Percentiles rank a stretch among this genome's conserved stretches.
phyloP scores from a whole-genome alignment of 2,888 invertebrate species.

The Horisme vitalbata region DNA sequence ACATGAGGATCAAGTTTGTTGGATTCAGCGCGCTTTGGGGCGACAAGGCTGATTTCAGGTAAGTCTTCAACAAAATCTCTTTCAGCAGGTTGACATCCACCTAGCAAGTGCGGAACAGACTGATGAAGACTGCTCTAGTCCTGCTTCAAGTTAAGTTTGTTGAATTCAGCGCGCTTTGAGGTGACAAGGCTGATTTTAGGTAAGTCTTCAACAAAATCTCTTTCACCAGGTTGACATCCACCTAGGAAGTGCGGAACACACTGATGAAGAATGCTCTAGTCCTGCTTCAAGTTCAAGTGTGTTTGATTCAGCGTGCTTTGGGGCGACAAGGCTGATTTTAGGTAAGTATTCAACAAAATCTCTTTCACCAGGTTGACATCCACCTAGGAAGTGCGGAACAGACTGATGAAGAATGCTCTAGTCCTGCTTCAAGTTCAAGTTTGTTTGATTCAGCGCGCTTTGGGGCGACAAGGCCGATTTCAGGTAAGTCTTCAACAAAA shows the following conservation, averaged over 20 bases:
- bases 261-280: slow-evolving; percentile 76
- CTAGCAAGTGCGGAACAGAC: slow-evolving; percentile 83
- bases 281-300: slow-evolving; percentile 80
- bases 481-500: slow-evolving; percentile 70
- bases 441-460: slow-evolving; percentile 84
- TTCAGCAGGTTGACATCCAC: slow-evolving; percentile 83
- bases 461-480: slow-evolving; percentile 86
- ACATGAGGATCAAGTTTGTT: slow-evolving; percentile 83
- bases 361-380: slow-evolving; percentile 86
- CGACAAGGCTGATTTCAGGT: slow-evolving; percentile 85
- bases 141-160: slow-evolving; percentile 82
- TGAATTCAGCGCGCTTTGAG: slow-evolving; percentile 86
- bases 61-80: slow-evolving; percentile 17
- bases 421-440: slow-evolving; percentile 76
- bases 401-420: slow-evolving; percentile 78
- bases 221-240: slow-evolving; percentile 83
- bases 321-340: slow-evolving; percentile 85
- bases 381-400: slow-evolving; percentile 83
- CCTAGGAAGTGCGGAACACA: slow-evolving; percentile 82
- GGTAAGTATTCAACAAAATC: no score
- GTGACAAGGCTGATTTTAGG: slow-evolving; percentile 85
- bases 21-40: slow-evolving; percentile 86
- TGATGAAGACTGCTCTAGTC: slow-evolving; percentile 73
- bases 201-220: slow-evolving; percentile 41
- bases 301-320: slow-evolving; percentile 85